Evolutionary conservation across 1,140 invertebrate genomes (phyloP), one percentile per base, ranked within the genome.

Genomic region (Heliothis virescens): DNA sequence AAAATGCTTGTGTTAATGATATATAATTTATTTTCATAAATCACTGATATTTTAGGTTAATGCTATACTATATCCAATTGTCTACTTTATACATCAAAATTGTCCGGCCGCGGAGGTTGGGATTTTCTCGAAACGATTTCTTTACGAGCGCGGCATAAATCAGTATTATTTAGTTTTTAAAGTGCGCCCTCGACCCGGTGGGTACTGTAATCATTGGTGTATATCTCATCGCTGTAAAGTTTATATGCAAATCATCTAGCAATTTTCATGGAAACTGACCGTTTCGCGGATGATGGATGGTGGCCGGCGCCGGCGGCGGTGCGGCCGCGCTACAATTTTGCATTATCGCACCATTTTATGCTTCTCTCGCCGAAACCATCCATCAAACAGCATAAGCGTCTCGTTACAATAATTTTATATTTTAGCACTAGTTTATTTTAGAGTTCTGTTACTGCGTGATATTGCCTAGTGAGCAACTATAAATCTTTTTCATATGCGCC

Each of bases 341-440:
- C 79, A 83, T 84, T 85, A 87, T 87, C 83, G 81, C 67, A 73
- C 77, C 72, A 82, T 83, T 87, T 84, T 81, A 84, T 81, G 80
- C 78, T 84, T 82, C 81, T 80, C 83, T 53, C 78, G 80, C 73
- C 74, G 79, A 85, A 82, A 82, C 76, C 73, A 86, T 88, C 67
- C 59, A 83, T 86, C 85, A 87, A 79, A 73, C 2, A 62, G 75
- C 16, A 76, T 71, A 63, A 52, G 41, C 48, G 62, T 78, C 63
- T 67, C 63, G 50, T 69, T 78, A 78, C 29, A 57, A 78, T 57
- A 29, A 67, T 67, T 78, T 77, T 21, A 67, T 55, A 41, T 76
- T 76, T 57, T 52, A 65, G n/a, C 74, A 65, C 50, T 52, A 50
- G 16, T 76, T n/a, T 76, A 76, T 76, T 63, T 63, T 18, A 76